Evolutionary conservation across 2,888 invertebrate species (phyloP).

Genomic region (Brachyptera risi): DNA sequence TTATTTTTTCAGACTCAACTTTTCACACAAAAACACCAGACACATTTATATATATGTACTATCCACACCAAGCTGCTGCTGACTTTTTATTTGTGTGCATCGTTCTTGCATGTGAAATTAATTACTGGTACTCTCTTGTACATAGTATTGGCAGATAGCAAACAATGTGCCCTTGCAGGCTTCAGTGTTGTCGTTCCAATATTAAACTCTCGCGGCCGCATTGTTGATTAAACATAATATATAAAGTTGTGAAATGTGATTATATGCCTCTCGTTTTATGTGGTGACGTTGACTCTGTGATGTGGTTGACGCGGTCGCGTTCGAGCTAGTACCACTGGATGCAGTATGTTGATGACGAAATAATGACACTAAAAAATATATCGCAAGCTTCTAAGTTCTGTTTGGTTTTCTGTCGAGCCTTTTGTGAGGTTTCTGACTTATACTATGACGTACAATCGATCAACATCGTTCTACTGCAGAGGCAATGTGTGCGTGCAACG

Average conservation of each 20-base stretch:
- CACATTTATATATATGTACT: too few relatives aligned
- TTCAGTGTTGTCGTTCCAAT: not conserved
- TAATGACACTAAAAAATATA: constrained; percentile 24
- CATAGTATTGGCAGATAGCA: too few relatives aligned
- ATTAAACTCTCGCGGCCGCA: not conserved
- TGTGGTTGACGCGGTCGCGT: constrained; percentile 11
- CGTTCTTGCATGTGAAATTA: constrained; percentile 10
- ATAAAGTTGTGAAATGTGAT: constrained; percentile 6
- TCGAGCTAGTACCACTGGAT: constrained; percentile 17
- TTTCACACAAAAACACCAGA: not conserved
- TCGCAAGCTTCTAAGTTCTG: constrained; percentile 14
- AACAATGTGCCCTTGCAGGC: constrained; percentile 6
- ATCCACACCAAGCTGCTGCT: too few relatives aligned
- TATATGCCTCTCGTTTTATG: not conserved
- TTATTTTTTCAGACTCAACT: not conserved
- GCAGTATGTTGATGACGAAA: constrained; percentile 1
- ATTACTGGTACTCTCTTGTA: constrained; percentile 7
- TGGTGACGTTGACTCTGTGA: not conserved
- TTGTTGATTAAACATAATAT: constrained; percentile 8
- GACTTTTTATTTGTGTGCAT: constrained; percentile 3
- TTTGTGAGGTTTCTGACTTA: too few relatives aligned
- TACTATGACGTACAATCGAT: constrained; percentile 5
- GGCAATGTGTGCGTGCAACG: not conserved
- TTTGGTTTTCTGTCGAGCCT: not conserved
- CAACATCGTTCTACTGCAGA: not conserved